These are phyloP conservation scores for Tetragonula clypearis DNA, from an alignment of 1,140 invertebrate genomes.

Conservation along the genomic window DNA sequence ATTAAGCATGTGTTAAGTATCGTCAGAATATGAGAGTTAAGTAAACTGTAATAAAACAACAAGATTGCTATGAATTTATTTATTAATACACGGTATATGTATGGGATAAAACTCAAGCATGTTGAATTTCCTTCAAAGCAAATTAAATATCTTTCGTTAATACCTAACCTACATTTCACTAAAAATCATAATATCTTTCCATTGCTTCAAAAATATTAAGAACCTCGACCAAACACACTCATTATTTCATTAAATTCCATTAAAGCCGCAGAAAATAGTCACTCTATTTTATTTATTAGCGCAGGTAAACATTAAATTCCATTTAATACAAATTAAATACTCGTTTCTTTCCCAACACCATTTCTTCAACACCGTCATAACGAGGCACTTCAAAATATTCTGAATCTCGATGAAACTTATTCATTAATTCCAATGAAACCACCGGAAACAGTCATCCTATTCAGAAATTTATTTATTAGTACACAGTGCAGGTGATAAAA, in stretches of 20 bases:
- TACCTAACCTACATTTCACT: too few relatives aligned
- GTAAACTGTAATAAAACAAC: not conserved
- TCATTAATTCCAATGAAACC: not conserved
- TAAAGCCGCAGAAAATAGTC: not conserved
- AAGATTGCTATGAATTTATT: not conserved
- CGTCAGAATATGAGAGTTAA: not conserved
- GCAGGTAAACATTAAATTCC: too few relatives aligned
- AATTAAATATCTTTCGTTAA: not conserved
- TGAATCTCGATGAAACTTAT: not conserved
- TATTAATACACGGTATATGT: too few relatives aligned
- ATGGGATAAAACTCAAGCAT: not conserved
- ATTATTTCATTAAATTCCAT: not conserved
- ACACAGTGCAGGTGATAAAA: too few relatives aligned
- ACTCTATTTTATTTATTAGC: too few relatives aligned
- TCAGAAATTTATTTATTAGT: too few relatives aligned
- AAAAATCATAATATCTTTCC: not conserved
- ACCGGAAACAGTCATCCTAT: not conserved
- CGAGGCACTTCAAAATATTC: too few relatives aligned
- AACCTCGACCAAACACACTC: not conserved
- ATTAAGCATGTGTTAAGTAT: too few relatives aligned
- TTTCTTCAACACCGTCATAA: too few relatives aligned
- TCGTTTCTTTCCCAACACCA: too few relatives aligned
- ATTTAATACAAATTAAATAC: too few relatives aligned
- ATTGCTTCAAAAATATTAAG: not conserved
- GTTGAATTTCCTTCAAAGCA: not conserved